Percentiles rank a stretch among this genome's conserved stretches.
Evolutionary conservation across 2,113 vertebrate species (phyloP).

Genomic region (Dasypus novemcinctus): DNA sequence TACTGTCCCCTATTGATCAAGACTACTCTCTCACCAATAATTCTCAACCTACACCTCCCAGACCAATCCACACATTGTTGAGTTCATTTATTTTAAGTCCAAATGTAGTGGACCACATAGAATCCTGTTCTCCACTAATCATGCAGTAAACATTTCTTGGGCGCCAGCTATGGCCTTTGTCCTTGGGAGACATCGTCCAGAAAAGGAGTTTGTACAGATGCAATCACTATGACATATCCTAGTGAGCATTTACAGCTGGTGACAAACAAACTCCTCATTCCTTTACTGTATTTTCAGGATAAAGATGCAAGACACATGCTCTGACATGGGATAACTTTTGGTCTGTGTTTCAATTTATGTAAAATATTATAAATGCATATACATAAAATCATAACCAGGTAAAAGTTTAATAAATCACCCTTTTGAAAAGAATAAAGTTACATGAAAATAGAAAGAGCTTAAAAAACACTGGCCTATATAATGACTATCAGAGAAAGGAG

Average conservation of each 20-base stretch:
- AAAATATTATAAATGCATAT: not conserved
- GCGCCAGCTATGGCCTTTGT: not conserved
- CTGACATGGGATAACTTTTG: not conserved
- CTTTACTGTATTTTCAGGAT: not conserved
- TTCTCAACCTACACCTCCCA: not conserved
- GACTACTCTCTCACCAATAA: not conserved
- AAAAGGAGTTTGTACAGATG: not conserved
- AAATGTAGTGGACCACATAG: not conserved
- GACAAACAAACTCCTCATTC: not conserved
- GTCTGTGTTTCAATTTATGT: not conserved
- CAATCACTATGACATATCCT: not conserved
- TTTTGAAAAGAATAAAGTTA: not conserved
- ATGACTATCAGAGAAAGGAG: not conserved
- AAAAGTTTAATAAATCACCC: slow-evolving; percentile 8
- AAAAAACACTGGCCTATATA: not conserved
- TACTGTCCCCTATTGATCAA: not conserved
- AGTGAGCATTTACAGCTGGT: not conserved
- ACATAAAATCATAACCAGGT: slow-evolving; percentile 7
- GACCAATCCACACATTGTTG: not conserved
- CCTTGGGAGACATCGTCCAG: too few relatives aligned
- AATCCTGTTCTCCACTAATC: not conserved
- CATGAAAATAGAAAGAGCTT: slow-evolving; percentile 6
- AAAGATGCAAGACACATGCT: not conserved
- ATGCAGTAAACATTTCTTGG: not conserved
- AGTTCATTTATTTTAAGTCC: not conserved